Conservation (phyloP, 2,113 vertebrate species). For the Hydrochoerus hydrochaeris region DNA sequence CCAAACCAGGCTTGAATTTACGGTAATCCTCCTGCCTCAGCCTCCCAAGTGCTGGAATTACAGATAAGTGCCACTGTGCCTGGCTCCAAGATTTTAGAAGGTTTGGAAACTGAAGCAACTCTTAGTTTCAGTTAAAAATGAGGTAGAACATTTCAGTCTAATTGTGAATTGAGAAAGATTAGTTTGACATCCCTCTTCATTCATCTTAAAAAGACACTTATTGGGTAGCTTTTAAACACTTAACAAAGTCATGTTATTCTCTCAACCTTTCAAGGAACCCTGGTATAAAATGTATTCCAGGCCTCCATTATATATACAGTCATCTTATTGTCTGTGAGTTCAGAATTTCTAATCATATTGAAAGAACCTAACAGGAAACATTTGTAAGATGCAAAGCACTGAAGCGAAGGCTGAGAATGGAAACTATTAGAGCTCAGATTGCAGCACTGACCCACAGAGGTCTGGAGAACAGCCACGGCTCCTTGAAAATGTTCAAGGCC, state of each 20-base stretch:
- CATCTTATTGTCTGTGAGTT: background rate
- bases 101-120: background rate
- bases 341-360: background rate
- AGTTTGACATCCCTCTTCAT: background rate
- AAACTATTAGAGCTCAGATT: slow-evolving; percentile 9
- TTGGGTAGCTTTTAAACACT: background rate
- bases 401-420: background rate
- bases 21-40: background rate
- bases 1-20: background rate
- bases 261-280: background rate
- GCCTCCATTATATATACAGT: background rate
- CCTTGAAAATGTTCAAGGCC: background rate
- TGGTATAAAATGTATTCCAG: background rate
- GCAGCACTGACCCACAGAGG: slow-evolving; percentile 22
- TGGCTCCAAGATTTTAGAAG: background rate
- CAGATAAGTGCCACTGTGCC: background rate
- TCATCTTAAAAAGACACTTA: background rate
- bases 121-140: background rate
- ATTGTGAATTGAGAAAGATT: background rate
- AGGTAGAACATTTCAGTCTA: background rate
- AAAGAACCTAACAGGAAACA: background rate
- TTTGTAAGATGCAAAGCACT: slow-evolving; percentile 17
- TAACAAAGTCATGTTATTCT: background rate
- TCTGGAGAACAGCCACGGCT: background rate
- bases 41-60: background rate